Percentiles rank a stretch among this genome's conserved stretches.
Conservation (phyloP, 2,797 vertebrate genomes). For the Thamnophis elegans region DNA sequence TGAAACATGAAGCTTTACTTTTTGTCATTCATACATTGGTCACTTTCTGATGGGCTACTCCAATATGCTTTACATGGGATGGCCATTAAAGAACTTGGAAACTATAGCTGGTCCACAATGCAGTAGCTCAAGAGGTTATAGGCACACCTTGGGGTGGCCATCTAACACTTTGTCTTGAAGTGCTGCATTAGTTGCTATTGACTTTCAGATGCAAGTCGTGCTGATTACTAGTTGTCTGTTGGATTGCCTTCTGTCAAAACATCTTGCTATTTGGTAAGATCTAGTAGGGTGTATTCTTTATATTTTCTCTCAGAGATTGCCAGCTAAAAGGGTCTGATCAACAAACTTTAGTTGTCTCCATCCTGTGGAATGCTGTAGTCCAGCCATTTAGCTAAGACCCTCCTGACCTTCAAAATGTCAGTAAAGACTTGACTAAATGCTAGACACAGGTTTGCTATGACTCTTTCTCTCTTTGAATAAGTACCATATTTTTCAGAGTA, state of each 20-base stretch:
- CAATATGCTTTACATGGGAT: not conserved
- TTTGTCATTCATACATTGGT: not conserved
- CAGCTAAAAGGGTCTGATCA: not conserved
- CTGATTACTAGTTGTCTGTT: not conserved
- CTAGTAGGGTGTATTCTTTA: not conserved
- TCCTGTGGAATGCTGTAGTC: not conserved
- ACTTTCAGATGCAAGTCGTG: not conserved
- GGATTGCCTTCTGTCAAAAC: not conserved
- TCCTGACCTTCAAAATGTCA: not conserved
- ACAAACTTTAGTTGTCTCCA: not conserved
- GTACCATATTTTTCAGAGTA: not conserved
- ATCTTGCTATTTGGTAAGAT: not conserved
- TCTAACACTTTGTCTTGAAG: not conserved
- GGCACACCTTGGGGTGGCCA: not conserved
- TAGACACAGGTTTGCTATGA: not conserved
- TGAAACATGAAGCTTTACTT: not conserved
- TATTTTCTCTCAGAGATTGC: not conserved
- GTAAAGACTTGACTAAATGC: not conserved
- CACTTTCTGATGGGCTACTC: not conserved
- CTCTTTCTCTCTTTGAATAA: not conserved
- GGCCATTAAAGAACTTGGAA: not conserved
- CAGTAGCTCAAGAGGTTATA: not conserved
- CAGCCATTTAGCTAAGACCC: not conserved
- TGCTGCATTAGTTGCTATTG: not conserved
- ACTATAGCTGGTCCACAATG: not conserved